phyloP scores from a whole-genome alignment of 2,797 vertebrate species.

The Coreius guichenoti region DNA sequence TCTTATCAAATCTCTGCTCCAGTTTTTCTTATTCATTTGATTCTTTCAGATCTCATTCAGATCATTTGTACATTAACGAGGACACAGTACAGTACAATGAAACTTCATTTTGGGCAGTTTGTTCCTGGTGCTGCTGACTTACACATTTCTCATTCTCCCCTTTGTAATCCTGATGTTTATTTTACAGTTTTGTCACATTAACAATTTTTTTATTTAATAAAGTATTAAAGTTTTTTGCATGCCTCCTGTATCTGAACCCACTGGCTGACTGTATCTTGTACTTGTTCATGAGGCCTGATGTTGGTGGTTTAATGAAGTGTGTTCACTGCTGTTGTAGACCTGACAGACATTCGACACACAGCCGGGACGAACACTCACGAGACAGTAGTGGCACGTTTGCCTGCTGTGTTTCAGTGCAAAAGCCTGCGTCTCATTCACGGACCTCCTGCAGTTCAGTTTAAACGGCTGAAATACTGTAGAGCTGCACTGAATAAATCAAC shows the following conservation, averaged over 20 bases:
- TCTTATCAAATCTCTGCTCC: background rate
- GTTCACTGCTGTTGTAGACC: background rate
- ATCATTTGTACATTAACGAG: too few relatives aligned
- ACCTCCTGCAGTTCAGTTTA: too few relatives aligned
- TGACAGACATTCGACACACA: too few relatives aligned
- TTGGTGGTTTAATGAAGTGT: background rate
- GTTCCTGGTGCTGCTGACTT: slow-evolving; percentile 21
- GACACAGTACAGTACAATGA: too few relatives aligned
- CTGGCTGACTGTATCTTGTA: slow-evolving; percentile 25
- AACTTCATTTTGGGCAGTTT: background rate
- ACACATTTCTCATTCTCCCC: slow-evolving; percentile 18
- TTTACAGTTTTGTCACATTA: fast-evolving
- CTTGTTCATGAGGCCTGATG: slow-evolving; percentile 23
- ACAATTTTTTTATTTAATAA: fast-evolving
- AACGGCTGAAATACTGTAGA: too few relatives aligned
- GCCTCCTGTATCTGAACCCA: slow-evolving; percentile 16
- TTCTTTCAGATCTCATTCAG: slow-evolving; percentile 21
- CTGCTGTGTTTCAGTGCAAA: too few relatives aligned
- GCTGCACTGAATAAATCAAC: too few relatives aligned
- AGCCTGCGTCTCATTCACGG: too few relatives aligned
- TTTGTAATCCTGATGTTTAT: background rate
- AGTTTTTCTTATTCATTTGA: slow-evolving; percentile 10
- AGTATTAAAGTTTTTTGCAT: too few relatives aligned
- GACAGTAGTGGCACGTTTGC: too few relatives aligned
- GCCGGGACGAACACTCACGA: too few relatives aligned